Evolutionary conservation across 2,797 vertebrate species (phyloP).

Genomic region (Apogon talboti): DNA sequence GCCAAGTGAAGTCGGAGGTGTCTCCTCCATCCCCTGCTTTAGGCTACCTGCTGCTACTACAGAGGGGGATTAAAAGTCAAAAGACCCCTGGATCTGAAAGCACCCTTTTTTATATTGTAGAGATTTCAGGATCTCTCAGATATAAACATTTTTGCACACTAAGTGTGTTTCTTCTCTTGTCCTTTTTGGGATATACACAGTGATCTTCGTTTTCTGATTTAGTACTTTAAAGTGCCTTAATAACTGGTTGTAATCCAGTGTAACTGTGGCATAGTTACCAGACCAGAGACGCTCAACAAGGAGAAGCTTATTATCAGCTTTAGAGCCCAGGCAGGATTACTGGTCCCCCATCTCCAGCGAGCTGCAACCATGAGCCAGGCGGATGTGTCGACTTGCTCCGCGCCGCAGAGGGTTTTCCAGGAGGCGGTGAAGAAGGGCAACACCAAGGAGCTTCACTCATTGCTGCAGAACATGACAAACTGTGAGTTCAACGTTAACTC

Average conservation of each 20-base stretch:
- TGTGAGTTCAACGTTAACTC: constrained; percentile 99
- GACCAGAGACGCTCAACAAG: constrained; percentile 66
- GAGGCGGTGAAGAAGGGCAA: constrained; percentile 97
- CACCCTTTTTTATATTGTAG: constrained; percentile 62
- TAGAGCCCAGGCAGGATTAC: constrained; percentile 75
- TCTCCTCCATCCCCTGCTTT: constrained; percentile 67
- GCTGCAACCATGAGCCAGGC: constrained; percentile 92
- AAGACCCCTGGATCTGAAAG: constrained; percentile 67
- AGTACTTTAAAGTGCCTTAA: constrained; percentile 73
- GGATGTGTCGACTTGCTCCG: constrained; percentile 92
- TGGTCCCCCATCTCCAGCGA: constrained; percentile 53
- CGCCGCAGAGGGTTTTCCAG: constrained; percentile 94
- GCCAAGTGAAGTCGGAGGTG: constrained; percentile 63
- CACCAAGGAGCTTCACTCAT: constrained; percentile 95
- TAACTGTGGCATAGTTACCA: constrained; percentile 70
- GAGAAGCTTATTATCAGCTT: constrained; percentile 60
- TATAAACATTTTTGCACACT: constrained; percentile 82
- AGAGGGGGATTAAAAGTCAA: constrained; percentile 56
- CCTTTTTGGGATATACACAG: constrained; percentile 83
- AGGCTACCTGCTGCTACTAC: constrained; percentile 76
- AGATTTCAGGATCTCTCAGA: constrained; percentile 76
- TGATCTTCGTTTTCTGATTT: constrained; percentile 37
- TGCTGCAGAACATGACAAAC: constrained; percentile 97
- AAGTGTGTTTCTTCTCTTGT: constrained; percentile 81
- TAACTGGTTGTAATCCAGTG: constrained; percentile 67